Evolutionary conservation across 2,888 invertebrate species (phyloP).

Genomic region (Drosophila cyrtoloma): DNA sequence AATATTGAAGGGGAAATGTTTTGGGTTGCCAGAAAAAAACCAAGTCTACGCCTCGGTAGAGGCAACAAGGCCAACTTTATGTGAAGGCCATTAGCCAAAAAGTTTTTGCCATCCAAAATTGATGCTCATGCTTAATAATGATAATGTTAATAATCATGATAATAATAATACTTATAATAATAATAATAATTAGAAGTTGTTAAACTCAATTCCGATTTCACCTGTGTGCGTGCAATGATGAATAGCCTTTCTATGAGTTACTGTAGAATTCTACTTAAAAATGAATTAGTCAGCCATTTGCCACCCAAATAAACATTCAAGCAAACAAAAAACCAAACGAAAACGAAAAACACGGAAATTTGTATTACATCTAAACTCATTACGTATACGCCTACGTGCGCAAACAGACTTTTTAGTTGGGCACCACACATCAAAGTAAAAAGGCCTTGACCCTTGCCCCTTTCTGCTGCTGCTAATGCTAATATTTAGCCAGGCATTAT

Average conservation of each 20-base stretch:
- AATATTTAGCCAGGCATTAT: not conserved
- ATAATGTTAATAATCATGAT: slow-evolving; percentile 6
- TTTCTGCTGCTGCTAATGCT: not conserved
- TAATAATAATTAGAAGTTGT: slow-evolving; percentile 12
- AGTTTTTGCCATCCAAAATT: slow-evolving; percentile 13
- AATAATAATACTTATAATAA: slow-evolving; percentile 7
- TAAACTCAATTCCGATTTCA: slow-evolving; percentile 10
- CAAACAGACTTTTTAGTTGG: too few species aligned
- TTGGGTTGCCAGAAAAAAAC: slow-evolving; percentile 15
- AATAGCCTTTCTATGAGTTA: not conserved
- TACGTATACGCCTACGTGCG: slow-evolving; percentile 18
- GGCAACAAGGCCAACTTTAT: slow-evolving; percentile 21
- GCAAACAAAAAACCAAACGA: not conserved
- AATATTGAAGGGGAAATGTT: slow-evolving; percentile 42
- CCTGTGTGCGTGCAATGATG: slow-evolving; percentile 16
- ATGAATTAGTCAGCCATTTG: not conserved
- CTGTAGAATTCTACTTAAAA: not conserved
- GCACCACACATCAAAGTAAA: not conserved
- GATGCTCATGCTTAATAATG: slow-evolving; percentile 10
- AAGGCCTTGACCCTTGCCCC: not conserved
- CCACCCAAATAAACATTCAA: accelerated
- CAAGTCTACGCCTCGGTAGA: not conserved
- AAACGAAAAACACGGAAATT: not conserved
- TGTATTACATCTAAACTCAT: slow-evolving; percentile 18
- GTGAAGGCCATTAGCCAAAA: slow-evolving; percentile 29